Evolutionary conservation across 1,140 invertebrate genomes (phyloP).

Genomic region (Drosophila pseudoananassae): DNA sequence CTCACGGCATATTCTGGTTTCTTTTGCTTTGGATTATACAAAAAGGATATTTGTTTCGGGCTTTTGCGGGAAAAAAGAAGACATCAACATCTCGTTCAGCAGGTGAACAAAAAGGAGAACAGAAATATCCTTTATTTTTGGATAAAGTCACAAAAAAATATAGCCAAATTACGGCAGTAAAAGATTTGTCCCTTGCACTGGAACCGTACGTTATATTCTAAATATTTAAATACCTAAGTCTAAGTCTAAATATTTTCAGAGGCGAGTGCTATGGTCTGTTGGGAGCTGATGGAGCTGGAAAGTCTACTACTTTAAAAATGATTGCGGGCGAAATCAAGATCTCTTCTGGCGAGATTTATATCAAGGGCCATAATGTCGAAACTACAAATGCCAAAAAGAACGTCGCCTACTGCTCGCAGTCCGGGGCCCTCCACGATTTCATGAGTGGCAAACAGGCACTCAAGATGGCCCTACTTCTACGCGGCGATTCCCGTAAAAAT

Average conservation of each 20-base stretch:
- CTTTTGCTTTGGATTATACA: slow-evolving; percentile 1
- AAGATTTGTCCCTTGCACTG: slow-evolving; percentile 30
- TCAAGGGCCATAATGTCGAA: slow-evolving; percentile 84
- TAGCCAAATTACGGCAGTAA: neutral
- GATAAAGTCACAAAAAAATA: slow-evolving; percentile 9
- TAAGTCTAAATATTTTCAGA: slow-evolving; percentile 14
- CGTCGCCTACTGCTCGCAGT: slow-evolving; percentile 92
- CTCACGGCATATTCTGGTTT: slow-evolving; percentile 6
- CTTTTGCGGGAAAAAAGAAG: neutral
- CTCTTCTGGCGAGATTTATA: slow-evolving; percentile 84
- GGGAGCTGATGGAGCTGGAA: slow-evolving; percentile 92
- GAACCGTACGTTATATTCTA: slow-evolving; percentile 86
- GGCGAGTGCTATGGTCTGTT: slow-evolving; percentile 94
- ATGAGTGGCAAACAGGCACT: slow-evolving; percentile 91
- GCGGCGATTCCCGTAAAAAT: slow-evolving; percentile 87
- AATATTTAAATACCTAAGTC: slow-evolving; percentile 75
- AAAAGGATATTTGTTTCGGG: neutral
- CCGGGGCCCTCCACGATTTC: slow-evolving; percentile 91
- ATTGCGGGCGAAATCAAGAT: slow-evolving; percentile 90
- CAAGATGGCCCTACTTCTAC: slow-evolving; percentile 88
- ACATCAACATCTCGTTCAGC: neutral
- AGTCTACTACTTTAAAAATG: slow-evolving; percentile 94
- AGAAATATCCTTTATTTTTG: slow-evolving; percentile 1
- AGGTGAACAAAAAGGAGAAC: neutral
- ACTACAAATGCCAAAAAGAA: slow-evolving; percentile 84